phyloP scores from a whole-genome alignment of 2,797 vertebrate species.

The Sebastes reedi region DNA sequence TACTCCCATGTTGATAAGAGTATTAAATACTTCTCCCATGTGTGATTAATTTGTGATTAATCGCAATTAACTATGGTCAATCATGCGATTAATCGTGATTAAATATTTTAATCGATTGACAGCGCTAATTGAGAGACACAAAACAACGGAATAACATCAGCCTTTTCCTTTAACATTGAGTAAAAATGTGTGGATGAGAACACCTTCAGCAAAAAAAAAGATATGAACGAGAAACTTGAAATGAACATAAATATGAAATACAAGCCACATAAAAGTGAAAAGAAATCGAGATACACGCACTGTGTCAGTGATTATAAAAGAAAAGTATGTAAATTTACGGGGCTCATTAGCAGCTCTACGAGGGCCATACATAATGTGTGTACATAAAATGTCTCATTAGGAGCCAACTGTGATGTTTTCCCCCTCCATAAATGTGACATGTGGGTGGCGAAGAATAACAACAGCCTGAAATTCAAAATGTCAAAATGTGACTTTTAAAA shows the following conservation, averaged over 20 bases:
- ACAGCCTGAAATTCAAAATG: slow-evolving; percentile 26
- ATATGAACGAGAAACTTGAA: neutral
- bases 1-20: too few relatives aligned
- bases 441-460: slow-evolving; percentile 28
- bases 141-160: neutral
- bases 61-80: too few relatives aligned
- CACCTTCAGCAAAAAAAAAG: neutral
- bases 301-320: slow-evolving; percentile 24
- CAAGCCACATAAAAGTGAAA: slow-evolving; percentile 1
- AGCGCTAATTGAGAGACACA: neutral
- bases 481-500: slow-evolving; percentile 34
- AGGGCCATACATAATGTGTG: slow-evolving; percentile 29
- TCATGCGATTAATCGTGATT: too few relatives aligned
- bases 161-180: neutral
- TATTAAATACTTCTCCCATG: too few relatives aligned
- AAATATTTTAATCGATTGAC: too few relatives aligned
- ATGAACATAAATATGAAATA: slow-evolving; percentile 27
- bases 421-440: slow-evolving; percentile 13
- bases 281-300: slow-evolving; percentile 15
- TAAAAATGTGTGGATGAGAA: neutral
- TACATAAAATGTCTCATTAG: slow-evolving; percentile 54
- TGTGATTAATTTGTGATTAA: too few relatives aligned
- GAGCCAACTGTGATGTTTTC: neutral
- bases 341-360: slow-evolving; percentile 42
- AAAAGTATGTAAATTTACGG: slow-evolving; percentile 36